These are phyloP conservation scores for Microchrysa polita DNA, from an alignment of 2,888 invertebrate genomes.

Conservation along the genomic window DNA sequence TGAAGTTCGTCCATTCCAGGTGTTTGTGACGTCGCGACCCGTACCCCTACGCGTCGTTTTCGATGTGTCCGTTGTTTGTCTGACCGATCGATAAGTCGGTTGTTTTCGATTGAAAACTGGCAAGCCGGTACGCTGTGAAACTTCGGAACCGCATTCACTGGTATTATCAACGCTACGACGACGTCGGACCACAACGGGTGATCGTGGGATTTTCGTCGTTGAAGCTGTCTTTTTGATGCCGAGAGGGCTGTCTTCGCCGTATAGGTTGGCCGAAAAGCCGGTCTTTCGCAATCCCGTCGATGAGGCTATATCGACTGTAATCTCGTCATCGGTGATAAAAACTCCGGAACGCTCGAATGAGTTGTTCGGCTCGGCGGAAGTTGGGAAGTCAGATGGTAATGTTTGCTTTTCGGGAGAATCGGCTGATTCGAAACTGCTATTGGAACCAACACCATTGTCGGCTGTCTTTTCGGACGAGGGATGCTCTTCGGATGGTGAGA, in stretches of 20 bases:
- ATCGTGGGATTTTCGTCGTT: slow-evolving; percentile 65
- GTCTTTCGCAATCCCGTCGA: slow-evolving; percentile 78
- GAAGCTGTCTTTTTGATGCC: slow-evolving; percentile 61
- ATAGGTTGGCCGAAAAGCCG: slow-evolving; percentile 72
- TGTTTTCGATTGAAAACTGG: slow-evolving; percentile 60
- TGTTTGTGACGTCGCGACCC: slow-evolving; percentile 70
- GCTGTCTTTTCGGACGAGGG: slow-evolving; percentile 55
- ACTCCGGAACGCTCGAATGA: slow-evolving; percentile 63
- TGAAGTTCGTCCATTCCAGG: slow-evolving; percentile 72
- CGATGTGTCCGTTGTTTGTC: slow-evolving; percentile 59
- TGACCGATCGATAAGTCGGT: slow-evolving; percentile 63
- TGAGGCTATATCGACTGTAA: slow-evolving; percentile 72
- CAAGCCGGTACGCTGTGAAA: slow-evolving; percentile 56
- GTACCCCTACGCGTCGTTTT: slow-evolving; percentile 59
- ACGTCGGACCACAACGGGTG: slow-evolving; percentile 58
- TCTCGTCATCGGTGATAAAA: slow-evolving; percentile 62
- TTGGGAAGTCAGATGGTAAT: slow-evolving; percentile 60
- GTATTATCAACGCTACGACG: slow-evolving; percentile 62
- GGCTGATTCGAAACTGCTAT: slow-evolving; percentile 51
- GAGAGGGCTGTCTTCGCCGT: slow-evolving; percentile 66
- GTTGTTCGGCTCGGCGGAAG: slow-evolving; percentile 48
- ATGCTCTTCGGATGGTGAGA: slow-evolving; percentile 64
- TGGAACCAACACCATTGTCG: slow-evolving; percentile 55
- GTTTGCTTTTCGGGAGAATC: slow-evolving; percentile 57
- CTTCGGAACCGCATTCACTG: slow-evolving; percentile 58